A percentile compares a stretch with the other conserved stretches of the same genome.
Evolutionary conservation across 2,888 invertebrate species (phyloP).

Genomic region (Deilephila elpenor): DNA sequence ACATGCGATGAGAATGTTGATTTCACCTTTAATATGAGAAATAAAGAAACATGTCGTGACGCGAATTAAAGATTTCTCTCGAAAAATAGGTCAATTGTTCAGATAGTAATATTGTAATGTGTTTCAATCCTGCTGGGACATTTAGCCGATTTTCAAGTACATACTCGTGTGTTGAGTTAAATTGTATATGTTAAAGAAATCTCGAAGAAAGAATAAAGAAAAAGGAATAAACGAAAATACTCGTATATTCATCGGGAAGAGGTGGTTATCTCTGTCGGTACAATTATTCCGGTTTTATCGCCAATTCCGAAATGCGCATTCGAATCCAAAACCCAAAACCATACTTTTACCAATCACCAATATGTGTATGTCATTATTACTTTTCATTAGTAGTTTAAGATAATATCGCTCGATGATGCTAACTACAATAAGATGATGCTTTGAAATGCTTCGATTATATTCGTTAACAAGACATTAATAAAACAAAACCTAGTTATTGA

Average conservation of each 20-base stretch:
- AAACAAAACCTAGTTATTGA: neutral
- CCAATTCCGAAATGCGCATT: too few relatives aligned
- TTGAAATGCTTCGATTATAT: neutral
- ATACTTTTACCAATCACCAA: too few relatives aligned
- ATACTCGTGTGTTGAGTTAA: neutral
- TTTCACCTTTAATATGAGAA: slow-evolving; percentile 60
- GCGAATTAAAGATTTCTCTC: slow-evolving; percentile 5
- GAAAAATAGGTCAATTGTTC: neutral
- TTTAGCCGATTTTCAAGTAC: neutral
- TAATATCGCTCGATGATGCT: neutral
- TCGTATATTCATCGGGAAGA: too few relatives aligned
- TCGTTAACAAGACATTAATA: neutral
- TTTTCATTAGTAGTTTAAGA: neutral
- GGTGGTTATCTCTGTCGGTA: too few relatives aligned
- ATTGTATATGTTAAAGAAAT: neutral
- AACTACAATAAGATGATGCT: neutral
- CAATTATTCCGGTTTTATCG: too few relatives aligned
- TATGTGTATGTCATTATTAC: too few relatives aligned
- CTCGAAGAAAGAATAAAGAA: too few relatives aligned
- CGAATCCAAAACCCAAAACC: too few relatives aligned
- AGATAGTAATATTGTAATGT: neutral
- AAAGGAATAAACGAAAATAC: too few relatives aligned
- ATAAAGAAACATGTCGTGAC: slow-evolving; percentile 50
- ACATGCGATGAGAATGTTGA: slow-evolving; percentile 54
- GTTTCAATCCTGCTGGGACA: too few relatives aligned